Conservation (phyloP, 92 coral and sea anemone species). For the Metridium senile region DNA sequence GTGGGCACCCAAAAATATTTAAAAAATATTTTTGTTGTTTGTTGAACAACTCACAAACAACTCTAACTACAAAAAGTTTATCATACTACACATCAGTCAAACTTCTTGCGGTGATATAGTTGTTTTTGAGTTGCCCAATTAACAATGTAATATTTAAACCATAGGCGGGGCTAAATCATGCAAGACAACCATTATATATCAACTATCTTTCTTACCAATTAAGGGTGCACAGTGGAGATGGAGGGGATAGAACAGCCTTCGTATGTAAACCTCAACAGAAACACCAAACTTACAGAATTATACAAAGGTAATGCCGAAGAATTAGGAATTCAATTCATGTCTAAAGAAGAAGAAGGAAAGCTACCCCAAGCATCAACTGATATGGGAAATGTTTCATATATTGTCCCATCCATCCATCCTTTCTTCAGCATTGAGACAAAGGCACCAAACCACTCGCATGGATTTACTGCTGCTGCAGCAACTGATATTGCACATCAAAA, state of each 20-base stretch:
- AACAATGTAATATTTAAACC: neutral
- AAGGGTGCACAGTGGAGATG: conserved; percentile 56
- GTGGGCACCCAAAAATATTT: too few relatives aligned
- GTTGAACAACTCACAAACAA: too few relatives aligned
- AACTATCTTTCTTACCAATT: too few relatives aligned
- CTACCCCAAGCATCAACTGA: conserved; percentile 51
- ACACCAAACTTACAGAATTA: conserved; percentile 54
- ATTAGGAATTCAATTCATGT: conserved; percentile 42
- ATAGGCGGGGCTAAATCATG: neutral
- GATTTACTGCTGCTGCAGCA: conserved; percentile 75
- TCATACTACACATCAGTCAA: too few relatives aligned
- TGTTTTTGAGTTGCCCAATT: too few relatives aligned
- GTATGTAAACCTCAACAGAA: conserved; percentile 41
- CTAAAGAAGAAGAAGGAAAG: conserved; percentile 12
- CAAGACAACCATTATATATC: too few relatives aligned
- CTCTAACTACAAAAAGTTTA: too few relatives aligned
- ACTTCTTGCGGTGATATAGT: too few relatives aligned
- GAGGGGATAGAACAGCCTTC: conserved; percentile 28
- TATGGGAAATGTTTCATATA: conserved; percentile 87
- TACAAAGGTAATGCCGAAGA: conserved; percentile 61
- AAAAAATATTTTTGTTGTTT: too few relatives aligned
- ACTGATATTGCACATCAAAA: conserved; percentile 62
- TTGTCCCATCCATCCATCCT: conserved; percentile 72
- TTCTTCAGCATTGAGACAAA: conserved; percentile 57
- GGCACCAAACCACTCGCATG: conserved; percentile 77